phyloP scores from a whole-genome alignment of 2,113 vertebrate species.

The Cololabis saira region DNA sequence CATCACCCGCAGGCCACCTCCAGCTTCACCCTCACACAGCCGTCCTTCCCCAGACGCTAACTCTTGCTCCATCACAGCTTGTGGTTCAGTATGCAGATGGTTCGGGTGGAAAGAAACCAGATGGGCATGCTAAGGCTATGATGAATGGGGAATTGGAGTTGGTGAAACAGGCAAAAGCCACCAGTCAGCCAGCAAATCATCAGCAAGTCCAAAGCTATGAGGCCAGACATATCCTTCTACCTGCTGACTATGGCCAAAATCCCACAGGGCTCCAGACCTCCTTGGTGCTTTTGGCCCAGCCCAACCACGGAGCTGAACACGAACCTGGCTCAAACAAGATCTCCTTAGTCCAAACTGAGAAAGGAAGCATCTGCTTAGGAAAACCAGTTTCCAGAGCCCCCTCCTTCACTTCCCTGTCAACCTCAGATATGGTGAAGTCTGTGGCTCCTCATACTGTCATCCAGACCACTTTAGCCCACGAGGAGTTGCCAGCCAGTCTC shows the following conservation, averaged over 20 bases:
- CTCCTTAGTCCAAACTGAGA: conserved; percentile 87
- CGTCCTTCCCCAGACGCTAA: conserved; percentile 89
- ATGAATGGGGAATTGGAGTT: conserved; percentile 92
- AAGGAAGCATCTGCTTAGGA: conserved; percentile 87
- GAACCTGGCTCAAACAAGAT: conserved; percentile 84
- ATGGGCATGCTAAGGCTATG: conserved; percentile 86
- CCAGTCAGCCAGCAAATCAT: conserved; percentile 80
- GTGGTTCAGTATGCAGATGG: conserved; percentile 93
- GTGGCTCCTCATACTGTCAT: conserved; percentile 90
- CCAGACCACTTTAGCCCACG: conserved; percentile 88
- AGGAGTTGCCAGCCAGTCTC: conserved; percentile 90
- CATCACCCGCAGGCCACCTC: conserved; percentile 85
- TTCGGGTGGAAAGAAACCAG: conserved; percentile 83
- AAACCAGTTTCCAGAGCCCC: conserved; percentile 86
- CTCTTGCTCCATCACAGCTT: conserved; percentile 92
- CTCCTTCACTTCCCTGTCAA: conserved; percentile 77
- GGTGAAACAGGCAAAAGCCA: conserved; percentile 77
- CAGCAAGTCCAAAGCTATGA: conserved; percentile 89
- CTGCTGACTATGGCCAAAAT: conserved; percentile 89
- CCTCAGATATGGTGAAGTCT: conserved; percentile 87
- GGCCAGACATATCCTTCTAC: conserved; percentile 89
- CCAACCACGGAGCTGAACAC: conserved; percentile 83
- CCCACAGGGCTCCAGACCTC: conserved; percentile 90
- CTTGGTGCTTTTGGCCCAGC: conserved; percentile 91
- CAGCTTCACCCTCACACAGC: conserved; percentile 92